A percentile compares a stretch with the other conserved stretches of the same genome.
phyloP scores from a whole-genome alignment of 2,888 invertebrate genomes.

The Erannis defoliaria region DNA sequence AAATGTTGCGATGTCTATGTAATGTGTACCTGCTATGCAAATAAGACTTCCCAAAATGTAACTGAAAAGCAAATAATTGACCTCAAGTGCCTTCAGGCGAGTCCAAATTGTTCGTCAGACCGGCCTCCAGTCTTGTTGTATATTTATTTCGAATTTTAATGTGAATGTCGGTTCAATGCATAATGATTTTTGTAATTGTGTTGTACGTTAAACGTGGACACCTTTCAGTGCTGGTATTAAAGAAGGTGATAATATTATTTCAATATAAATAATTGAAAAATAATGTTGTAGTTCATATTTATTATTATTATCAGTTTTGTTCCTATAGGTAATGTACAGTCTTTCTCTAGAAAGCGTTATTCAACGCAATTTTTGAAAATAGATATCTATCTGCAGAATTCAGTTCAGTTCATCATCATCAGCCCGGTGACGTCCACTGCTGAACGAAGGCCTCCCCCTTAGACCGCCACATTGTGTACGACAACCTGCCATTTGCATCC shows the following conservation, averaged over 20 bases:
- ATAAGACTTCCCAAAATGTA: constrained; percentile 70
- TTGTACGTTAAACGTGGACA: constrained; percentile 84
- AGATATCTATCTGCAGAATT: too few relatives aligned
- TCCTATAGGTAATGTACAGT: too few relatives aligned
- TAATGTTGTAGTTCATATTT: constrained; percentile 23
- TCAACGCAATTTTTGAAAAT: too few relatives aligned
- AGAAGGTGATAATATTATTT: constrained; percentile 81
- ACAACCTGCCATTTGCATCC: too few relatives aligned
- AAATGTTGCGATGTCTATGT: constrained; percentile 10
- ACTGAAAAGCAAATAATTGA: constrained; percentile 70
- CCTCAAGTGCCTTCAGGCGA: constrained; percentile 84
- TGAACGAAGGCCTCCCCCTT: too few relatives aligned
- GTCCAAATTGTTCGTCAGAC: constrained; percentile 68
- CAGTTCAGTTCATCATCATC: too few relatives aligned
- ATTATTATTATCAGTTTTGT: too few relatives aligned
- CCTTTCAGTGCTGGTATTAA: constrained; percentile 79
- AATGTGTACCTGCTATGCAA: constrained; percentile 22
- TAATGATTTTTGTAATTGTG: constrained; percentile 74
- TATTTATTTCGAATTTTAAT: constrained; percentile 51
- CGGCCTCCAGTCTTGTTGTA: constrained; percentile 57
- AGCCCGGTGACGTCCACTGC: too few relatives aligned
- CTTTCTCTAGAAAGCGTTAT: too few relatives aligned
- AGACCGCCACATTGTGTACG: too few relatives aligned
- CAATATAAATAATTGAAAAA: constrained; percentile 64
- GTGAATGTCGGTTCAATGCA: constrained; percentile 67